Evolutionary conservation across 2,113 vertebrate genomes (phyloP).

Genomic region (Xenotilapia longispinis): DNA sequence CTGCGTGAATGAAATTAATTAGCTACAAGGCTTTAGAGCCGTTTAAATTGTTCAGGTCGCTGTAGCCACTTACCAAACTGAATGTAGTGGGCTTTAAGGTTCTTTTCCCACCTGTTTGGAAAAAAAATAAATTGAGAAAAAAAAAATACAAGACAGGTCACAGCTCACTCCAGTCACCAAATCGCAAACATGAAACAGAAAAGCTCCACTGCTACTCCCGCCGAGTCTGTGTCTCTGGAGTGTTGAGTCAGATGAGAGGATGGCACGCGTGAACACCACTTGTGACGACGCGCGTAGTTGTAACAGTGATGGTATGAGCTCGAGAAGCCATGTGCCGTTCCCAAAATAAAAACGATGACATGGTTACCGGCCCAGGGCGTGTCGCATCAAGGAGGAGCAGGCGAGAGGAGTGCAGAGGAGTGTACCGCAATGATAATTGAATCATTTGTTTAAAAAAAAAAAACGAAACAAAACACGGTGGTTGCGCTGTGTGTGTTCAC

Average conservation of each 20-base stretch:
- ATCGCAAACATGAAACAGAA: background rate
- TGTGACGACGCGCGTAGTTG: constrained; percentile 17
- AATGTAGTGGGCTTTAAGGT: background rate
- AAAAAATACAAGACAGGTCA: background rate
- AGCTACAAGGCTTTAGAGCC: background rate
- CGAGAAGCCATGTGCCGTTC: constrained; percentile 61
- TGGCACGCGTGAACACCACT: constrained; percentile 15
- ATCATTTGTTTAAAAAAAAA: constrained; percentile 1
- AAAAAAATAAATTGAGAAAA: rapidly evolving
- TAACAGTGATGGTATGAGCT: background rate
- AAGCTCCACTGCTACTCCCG: background rate
- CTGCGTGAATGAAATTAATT: background rate
- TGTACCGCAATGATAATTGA: constrained; percentile 39
- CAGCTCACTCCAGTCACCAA: background rate
- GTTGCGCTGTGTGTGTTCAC: background rate
- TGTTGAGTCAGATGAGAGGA: background rate
- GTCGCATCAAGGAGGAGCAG: background rate
- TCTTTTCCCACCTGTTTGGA: constrained; percentile 18
- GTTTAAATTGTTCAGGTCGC: background rate
- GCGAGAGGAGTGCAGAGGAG: background rate
- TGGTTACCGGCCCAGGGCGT: constrained; percentile 33
- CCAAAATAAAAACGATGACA: constrained; percentile 65
- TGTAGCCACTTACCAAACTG: constrained; percentile 17
- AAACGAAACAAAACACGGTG: background rate
- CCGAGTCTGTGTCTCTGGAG: background rate